Conservation (phyloP, 2,888 invertebrate genomes). For the Lasioglossum oenotherae region DNA sequence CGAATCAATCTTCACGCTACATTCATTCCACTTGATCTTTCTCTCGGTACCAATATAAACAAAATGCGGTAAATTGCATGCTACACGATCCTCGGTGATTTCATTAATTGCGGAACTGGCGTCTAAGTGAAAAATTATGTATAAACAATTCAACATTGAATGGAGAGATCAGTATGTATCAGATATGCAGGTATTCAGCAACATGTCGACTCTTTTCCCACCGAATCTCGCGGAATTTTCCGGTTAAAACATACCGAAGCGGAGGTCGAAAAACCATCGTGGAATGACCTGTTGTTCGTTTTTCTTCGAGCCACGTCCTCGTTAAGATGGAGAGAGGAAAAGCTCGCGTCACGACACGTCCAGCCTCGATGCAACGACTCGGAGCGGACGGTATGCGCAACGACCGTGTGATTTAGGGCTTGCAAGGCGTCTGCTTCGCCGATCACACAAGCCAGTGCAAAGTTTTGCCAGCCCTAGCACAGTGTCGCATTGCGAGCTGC, state of each 20-base stretch:
- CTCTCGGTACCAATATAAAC: background rate
- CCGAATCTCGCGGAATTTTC: background rate
- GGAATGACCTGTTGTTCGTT: constrained; percentile 17
- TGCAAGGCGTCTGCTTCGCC: constrained; percentile 36
- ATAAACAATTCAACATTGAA: background rate
- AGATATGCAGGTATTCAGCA: constrained; percentile 16
- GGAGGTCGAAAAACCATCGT: background rate
- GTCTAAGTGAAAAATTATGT: background rate
- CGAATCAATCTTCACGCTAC: background rate
- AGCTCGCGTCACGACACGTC: constrained; percentile 21
- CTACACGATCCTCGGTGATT: background rate
- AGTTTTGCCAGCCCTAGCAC: constrained; percentile 29
- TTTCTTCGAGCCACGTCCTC: constrained; percentile 33
- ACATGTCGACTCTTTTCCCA: constrained; percentile 11
- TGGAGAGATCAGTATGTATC: constrained; percentile 28
- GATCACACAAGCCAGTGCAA: constrained; percentile 35
- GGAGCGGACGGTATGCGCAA: constrained; percentile 11
- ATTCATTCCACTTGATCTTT: background rate
- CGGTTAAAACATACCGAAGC: background rate
- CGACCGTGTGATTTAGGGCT: constrained; percentile 43
- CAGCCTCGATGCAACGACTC: constrained; percentile 11
- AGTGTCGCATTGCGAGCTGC: constrained; percentile 53
- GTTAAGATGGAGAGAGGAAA: constrained; percentile 21
- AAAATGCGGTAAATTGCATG: background rate
- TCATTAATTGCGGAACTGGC: background rate